phyloP scores from a whole-genome alignment of 1,140 invertebrate genomes.

The Nilaparvata lugens region DNA sequence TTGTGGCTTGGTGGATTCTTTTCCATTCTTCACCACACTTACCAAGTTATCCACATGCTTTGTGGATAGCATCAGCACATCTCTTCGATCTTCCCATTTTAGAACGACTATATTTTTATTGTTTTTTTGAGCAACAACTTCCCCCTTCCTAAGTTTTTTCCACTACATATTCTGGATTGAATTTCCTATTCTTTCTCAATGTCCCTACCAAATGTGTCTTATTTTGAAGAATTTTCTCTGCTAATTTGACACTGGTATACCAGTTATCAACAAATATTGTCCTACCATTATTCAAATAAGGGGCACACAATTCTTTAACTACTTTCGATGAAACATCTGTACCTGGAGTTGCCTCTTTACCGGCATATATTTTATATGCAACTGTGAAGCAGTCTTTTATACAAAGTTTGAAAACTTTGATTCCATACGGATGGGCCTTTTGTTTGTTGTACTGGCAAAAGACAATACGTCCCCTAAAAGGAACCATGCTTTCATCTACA shows the following conservation, averaged over 20 bases:
- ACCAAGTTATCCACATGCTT: constrained; percentile 28
- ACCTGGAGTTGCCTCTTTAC: constrained; percentile 22
- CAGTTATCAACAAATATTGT: constrained; percentile 29
- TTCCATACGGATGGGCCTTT: constrained; percentile 30
- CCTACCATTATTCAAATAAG: constrained; percentile 27
- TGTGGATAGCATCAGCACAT: constrained; percentile 35
- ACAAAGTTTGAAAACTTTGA: constrained; percentile 34
- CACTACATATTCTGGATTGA: constrained; percentile 31
- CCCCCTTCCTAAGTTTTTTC: constrained; percentile 33
- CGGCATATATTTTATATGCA: constrained; percentile 29
- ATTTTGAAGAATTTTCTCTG: constrained; percentile 32
- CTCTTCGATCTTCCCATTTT: constrained; percentile 36
- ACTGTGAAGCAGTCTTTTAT: constrained; percentile 28
- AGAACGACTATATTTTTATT: constrained; percentile 31
- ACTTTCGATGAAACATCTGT: constrained; percentile 21
- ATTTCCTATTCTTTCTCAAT: constrained; percentile 33
- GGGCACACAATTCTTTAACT: constrained; percentile 21
- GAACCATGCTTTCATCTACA: constrained; percentile 32
- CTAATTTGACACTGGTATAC: constrained; percentile 36
- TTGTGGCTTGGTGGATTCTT: constrained; percentile 29
- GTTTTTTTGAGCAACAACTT: constrained; percentile 32
- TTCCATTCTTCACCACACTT: neutral
- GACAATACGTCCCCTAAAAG: constrained; percentile 28
- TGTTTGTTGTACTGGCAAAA: constrained; percentile 30
- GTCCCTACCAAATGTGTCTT: constrained; percentile 39